A percentile compares a stretch with the other conserved stretches of the same genome.
phyloP scores from a whole-genome alignment of 1,140 invertebrate genomes.

The Dufourea novaeangliae region DNA sequence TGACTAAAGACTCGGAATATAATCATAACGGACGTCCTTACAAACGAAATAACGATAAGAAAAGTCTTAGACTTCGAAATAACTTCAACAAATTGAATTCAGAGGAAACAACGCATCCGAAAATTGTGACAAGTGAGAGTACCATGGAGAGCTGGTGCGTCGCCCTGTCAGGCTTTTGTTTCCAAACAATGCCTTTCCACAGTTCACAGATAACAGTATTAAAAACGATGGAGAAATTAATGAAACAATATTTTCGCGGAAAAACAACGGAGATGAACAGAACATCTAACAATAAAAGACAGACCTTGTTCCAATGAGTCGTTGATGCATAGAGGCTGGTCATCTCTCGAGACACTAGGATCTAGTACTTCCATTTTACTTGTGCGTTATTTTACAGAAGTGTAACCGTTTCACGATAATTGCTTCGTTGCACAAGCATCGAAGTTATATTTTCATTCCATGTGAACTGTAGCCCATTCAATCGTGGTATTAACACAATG shows the following conservation, averaged over 20 bases:
- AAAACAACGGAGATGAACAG: neutral
- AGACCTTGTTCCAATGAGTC: conserved; percentile 73
- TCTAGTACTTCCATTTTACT: conserved; percentile 72
- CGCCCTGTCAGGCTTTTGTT: conserved; percentile 42
- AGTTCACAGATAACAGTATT: too few relatives aligned
- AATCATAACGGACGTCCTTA: neutral
- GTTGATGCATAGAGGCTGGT: conserved; percentile 72
- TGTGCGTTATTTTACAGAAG: neutral
- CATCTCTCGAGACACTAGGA: conserved; percentile 72
- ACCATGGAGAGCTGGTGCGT: neutral
- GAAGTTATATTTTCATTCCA: neutral
- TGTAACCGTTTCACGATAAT: conserved; percentile 42
- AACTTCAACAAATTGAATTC: neutral
- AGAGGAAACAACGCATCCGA: neutral
- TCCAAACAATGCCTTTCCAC: conserved; percentile 40
- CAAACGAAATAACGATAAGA: neutral
- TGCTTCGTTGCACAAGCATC: conserved; percentile 17
- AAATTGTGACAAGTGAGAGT: conserved; percentile 25
- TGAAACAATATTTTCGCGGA: neutral
- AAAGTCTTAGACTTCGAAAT: neutral
- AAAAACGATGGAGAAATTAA: neutral
- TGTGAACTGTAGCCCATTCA: neutral
- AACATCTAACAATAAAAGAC: neutral
- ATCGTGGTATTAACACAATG: neutral
- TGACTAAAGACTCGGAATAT: neutral